Evolutionary conservation across 2,113 vertebrate genomes (phyloP), one percentile per base, ranked within the genome.

Genomic region (Agapornis roseicollis): DNA sequence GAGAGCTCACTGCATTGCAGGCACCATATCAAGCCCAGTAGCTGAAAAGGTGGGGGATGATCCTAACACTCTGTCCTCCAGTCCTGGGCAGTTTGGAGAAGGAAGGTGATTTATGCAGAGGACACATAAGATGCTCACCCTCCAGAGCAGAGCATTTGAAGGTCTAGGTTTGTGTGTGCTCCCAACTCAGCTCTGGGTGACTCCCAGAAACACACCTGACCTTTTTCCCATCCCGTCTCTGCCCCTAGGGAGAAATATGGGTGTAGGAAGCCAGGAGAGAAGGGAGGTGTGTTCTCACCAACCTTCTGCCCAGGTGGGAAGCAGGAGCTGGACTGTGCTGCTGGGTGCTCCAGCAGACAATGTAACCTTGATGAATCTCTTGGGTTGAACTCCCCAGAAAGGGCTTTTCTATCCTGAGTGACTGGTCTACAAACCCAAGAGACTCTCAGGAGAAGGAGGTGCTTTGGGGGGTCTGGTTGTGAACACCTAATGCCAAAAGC

Each of bases 1-100:
- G 8, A 90, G 24, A 76, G 7, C 39, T 65, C 19, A 3, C 4
- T 0, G 0, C 0, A 0, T 9, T 10, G 13, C 17, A 69, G 25
- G 8, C 3, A 1, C 1, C 0, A 6, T 39, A 41, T 8, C 3
- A 9, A 78, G 2, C 12, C 14, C 52, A 47, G 52, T 27, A 76
- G 31, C 10, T 31, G 52, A 56, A 33, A 63, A 55, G 7, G 2
- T 63, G 41, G n/a, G 19, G 78, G 18, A 12, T 20, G 27, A 37
- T 92, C 42, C 28, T 71, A 18, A 49, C 0, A 0, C 17, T 7
- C 17, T 7, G 2, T 71, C 17, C n/a, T 71, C 58, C 69, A 52
- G 22, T 39, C 16, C 20, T 60, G 24, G 17, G 13, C 17, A 83
- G 29, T 1, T 0, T 39, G 23, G 22, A 77, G 16, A 10, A 78